These are phyloP conservation scores for Pantala flavescens DNA, from an alignment of 1,140 invertebrate genomes.

Conservation along the genomic window DNA sequence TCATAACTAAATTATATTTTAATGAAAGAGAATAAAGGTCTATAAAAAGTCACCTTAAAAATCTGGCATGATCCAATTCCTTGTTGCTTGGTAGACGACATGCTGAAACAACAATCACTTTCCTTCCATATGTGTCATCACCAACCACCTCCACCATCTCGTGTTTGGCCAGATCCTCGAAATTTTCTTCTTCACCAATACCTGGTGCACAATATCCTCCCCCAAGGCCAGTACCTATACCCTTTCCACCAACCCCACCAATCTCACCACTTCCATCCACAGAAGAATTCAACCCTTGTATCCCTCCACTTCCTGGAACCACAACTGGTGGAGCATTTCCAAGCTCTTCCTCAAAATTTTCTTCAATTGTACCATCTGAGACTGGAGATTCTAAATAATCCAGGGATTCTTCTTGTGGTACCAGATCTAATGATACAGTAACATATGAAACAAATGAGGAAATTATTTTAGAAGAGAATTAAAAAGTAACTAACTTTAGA, in stretches of 20 bases:
- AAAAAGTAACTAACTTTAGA: neutral
- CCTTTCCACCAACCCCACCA: slow-evolving; percentile 27
- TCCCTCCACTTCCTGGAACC: slow-evolving; percentile 25
- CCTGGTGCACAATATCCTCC: slow-evolving; percentile 36
- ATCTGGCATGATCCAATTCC: slow-evolving; percentile 68
- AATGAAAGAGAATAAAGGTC: too few species aligned
- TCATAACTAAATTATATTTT: too few species aligned
- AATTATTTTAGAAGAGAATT: neutral
- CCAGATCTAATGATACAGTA: slow-evolving; percentile 33
- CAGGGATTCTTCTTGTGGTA: slow-evolving; percentile 40
- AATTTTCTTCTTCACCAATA: slow-evolving; percentile 47
- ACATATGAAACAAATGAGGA: neutral
- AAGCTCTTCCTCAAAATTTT: slow-evolving; percentile 88
- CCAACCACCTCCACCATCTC: slow-evolving; percentile 85
- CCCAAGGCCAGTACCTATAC: slow-evolving; percentile 32
- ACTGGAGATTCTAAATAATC: slow-evolving; percentile 65
- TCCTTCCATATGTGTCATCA: slow-evolving; percentile 80
- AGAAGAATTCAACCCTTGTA: slow-evolving; percentile 22
- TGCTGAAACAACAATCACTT: slow-evolving; percentile 90
- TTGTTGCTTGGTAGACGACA: slow-evolving; percentile 83
- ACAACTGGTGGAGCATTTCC: slow-evolving; percentile 45
- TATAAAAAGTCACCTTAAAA: slow-evolving; percentile 55
- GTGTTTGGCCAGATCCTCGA: slow-evolving; percentile 65
- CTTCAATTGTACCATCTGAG: slow-evolving; percentile 79
- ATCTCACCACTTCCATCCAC: slow-evolving; percentile 14